Base-by-base conservation (phyloP, 2,888 invertebrate species). In the Drosophila antonietae region DNA sequence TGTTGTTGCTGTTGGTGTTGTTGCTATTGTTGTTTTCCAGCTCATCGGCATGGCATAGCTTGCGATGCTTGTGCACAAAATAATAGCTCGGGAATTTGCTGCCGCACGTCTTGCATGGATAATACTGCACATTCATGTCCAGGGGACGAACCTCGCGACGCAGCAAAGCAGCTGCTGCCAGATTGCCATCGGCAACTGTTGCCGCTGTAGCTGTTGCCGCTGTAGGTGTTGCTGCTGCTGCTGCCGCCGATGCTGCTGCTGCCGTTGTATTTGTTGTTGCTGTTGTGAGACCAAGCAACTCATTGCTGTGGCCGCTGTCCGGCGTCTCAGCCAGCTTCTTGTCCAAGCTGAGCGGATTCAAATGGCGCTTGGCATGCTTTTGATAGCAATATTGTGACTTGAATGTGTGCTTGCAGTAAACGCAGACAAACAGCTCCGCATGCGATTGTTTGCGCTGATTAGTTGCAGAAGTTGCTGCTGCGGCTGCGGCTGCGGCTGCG, bases 21-120 rank as follows among this genome's bases (percentile, higher is more conserved):
- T 8, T 47, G 15, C 14, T 20, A 8, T 28, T 18, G 7, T 12
- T 51, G 46, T 39, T 60, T 20, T 93, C 93, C 23, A 88, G 49
- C 62, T 93, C 93, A 60, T 93, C 92, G 23, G 95, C 95, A 91
- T 98, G 97, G 90, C 97, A 97, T 87, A 96, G 93, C 93, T 97
- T 97, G 60, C 97, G 94, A 91, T 98, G 98, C 90, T 98, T 98
- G 92, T 98, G 97, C 31, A 97, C 97, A 93, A 98, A 98, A 93
- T 98, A 98, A 91, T 98, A 98, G 79, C 97, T 97, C 2, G 98
- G 98, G 92, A 98, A 98, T 92, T 97, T 97, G 84, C 95, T 96
- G 23, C 98, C 97, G 92, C 98, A 98, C 0, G 96, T 97, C 93
- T 97, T 98, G 93, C 98, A 98, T 0, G 98, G 97, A 93, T 97